Conservation (phyloP, 1,140 invertebrate genomes). For the Cydia splendana region DNA sequence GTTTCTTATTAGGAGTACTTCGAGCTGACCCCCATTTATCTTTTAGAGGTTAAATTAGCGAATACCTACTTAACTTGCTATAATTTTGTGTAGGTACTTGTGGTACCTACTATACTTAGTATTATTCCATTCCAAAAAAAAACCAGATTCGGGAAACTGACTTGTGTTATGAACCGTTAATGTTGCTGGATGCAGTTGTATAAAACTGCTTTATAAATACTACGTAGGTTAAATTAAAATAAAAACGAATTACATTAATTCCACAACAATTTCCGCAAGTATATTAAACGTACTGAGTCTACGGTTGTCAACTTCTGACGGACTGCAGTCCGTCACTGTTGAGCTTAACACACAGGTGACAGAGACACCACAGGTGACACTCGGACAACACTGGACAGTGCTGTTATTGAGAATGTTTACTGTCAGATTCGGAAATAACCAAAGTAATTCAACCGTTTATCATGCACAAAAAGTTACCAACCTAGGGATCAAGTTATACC, state of each 20-base stretch:
- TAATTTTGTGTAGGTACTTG: neutral
- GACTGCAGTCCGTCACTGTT: neutral
- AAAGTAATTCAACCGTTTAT: neutral
- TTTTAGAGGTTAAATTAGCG: neutral
- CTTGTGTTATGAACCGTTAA: too few relatives aligned
- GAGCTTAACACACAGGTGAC: neutral
- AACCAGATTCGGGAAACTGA: too few relatives aligned
- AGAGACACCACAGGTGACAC: neutral
- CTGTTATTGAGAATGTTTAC: neutral
- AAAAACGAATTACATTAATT: neutral
- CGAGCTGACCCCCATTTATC: neutral
- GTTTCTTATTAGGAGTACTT: neutral
- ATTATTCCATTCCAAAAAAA: too few relatives aligned
- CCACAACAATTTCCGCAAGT: too few relatives aligned
- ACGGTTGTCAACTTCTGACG: conserved; percentile 37
- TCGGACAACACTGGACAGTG: neutral
- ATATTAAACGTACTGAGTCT: neutral
- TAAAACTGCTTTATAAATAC: too few relatives aligned
- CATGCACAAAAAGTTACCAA: neutral
- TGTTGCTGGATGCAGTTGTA: too few relatives aligned
- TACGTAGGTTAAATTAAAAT: too few relatives aligned
- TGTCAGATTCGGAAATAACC: neutral
- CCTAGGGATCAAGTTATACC: neutral
- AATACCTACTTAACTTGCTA: neutral
- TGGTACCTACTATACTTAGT: too few relatives aligned